These are phyloP conservation scores for Lamproptera curius DNA, from an alignment of 2,888 invertebrate species.

Conservation along the genomic window DNA sequence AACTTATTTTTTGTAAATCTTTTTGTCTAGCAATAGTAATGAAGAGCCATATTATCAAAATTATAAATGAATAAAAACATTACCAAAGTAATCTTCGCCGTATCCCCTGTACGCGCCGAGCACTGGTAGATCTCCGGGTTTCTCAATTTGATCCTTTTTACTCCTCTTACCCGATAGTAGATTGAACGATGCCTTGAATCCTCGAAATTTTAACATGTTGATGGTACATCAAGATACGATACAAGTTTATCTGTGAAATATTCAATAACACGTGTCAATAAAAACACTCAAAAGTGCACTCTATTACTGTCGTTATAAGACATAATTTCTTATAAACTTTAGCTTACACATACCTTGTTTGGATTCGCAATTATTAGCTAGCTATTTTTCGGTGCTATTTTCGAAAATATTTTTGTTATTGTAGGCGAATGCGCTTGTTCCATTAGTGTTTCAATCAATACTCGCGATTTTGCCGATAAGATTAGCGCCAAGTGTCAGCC, in stretches of 20 bases:
- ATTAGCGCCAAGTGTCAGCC: slow-evolving; percentile 44
- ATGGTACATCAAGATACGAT: too few species aligned
- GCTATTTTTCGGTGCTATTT: slow-evolving; percentile 27
- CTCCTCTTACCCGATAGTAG: slow-evolving; percentile 38
- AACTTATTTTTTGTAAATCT: too few species aligned
- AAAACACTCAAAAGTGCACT: neutral
- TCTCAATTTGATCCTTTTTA: slow-evolving; percentile 33
- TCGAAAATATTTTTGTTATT: slow-evolving; percentile 37
- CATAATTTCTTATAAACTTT: neutral
- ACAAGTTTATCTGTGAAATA: too few species aligned
- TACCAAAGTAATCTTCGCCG: slow-evolving; percentile 55
- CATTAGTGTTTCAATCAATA: slow-evolving; percentile 54
- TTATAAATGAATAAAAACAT: neutral
- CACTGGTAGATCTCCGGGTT: slow-evolving; percentile 36
- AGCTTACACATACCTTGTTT: neutral
- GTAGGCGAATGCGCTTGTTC: slow-evolving; percentile 38
- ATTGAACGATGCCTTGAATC: slow-evolving; percentile 55
- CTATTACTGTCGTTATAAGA: neutral
- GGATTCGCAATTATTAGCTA: slow-evolving; percentile 20
- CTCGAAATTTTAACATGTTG: slow-evolving; percentile 52
- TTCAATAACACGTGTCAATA: too few species aligned
- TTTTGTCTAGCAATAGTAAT: too few species aligned
- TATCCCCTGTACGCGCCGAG: slow-evolving; percentile 56
- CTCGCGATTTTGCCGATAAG: slow-evolving; percentile 51
- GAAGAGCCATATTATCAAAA: too few species aligned